Evolutionary conservation across 1,140 invertebrate species (phyloP), one percentile per base, ranked within the genome.

Genomic region (Sitodiplosis mosellana): DNA sequence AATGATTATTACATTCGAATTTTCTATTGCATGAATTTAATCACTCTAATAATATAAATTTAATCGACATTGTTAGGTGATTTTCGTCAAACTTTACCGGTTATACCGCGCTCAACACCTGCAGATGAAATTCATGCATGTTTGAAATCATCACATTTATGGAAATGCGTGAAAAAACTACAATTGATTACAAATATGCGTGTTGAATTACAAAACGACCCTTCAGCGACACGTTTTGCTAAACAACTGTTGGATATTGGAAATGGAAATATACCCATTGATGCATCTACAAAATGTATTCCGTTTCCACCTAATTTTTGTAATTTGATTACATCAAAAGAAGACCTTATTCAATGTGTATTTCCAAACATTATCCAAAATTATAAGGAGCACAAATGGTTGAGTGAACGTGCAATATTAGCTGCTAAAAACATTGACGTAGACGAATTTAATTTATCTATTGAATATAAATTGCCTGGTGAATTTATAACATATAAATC

Each of bases 131-230:
- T 54, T 55, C 48, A 43, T 63, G 48, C 41, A 15, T 49, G 48
- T 33, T 33, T 53, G 12, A 54, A 51, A 47, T 10, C 37, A 17
- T 53, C 47, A 54, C 52, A 50, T 63, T 55, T 71, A 49, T 68
- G 64, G 64, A 47, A 40, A 33, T 48, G 64, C 47, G 57, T 64
- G 46, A 56, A 65, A 55, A 63, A 51, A 59, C 47, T 68, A 22
- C 48, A 60, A 53, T 62, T 68, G 55, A 68, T 46, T 46, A 65
- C 50, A 48, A 64, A 52, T 66, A 67, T 68, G 61, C 55, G 64
- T 54, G 61, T 66, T 21, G 48, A 59, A 49, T 55, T 63, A 51
- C 56, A 60, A 56, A 52, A 61, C 47, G 55, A 65, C 54, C 14
- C 48, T 60, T 54, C 55, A 51, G 57, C 54, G 47, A 56, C 56